Evolutionary conservation across 2,888 invertebrate genomes (phyloP).

Genomic region (Dryadula phaetusa): DNA sequence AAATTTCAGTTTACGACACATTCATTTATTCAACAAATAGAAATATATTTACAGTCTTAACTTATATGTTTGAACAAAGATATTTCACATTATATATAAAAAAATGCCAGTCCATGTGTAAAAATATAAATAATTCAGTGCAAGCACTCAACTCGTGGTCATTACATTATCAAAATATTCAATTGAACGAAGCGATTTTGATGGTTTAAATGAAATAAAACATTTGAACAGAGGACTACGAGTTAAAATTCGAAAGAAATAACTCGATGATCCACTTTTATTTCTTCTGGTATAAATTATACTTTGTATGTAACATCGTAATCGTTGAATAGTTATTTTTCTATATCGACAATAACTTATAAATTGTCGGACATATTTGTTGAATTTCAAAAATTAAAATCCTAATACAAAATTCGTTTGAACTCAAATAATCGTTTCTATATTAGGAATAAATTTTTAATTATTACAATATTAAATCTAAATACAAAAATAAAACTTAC

Average conservation of each 20-base stretch:
- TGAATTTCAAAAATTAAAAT: slow-evolving; percentile 5
- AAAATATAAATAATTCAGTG: slow-evolving; percentile 13
- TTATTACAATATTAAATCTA: slow-evolving; percentile 27
- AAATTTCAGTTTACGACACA: slow-evolving; percentile 52
- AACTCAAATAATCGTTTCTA: not conserved
- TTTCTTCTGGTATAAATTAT: no score
- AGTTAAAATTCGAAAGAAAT: not conserved
- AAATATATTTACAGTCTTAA: slow-evolving; percentile 74
- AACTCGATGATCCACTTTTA: not conserved
- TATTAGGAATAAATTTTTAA: slow-evolving; percentile 14
- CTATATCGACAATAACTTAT: not conserved
- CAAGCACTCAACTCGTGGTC: slow-evolving; percentile 1
- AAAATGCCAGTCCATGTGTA: slow-evolving; percentile 21
- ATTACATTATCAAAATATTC: not conserved
- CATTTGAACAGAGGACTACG: not conserved
- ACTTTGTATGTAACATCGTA: not conserved
- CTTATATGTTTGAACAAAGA: slow-evolving; percentile 39
- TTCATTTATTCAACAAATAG: slow-evolving; percentile 67
- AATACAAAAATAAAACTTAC: slow-evolving; percentile 41
- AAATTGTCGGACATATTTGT: not conserved
- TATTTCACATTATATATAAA: slow-evolving; percentile 39
- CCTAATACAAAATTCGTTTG: slow-evolving; percentile 15
- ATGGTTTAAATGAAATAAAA: not conserved
- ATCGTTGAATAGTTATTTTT: not conserved
- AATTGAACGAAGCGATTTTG: not conserved